A percentile compares a stretch with the other conserved stretches of the same genome.
Evolutionary conservation across 2,888 invertebrate species (phyloP).

Genomic region (Phyllotreta striolata): DNA sequence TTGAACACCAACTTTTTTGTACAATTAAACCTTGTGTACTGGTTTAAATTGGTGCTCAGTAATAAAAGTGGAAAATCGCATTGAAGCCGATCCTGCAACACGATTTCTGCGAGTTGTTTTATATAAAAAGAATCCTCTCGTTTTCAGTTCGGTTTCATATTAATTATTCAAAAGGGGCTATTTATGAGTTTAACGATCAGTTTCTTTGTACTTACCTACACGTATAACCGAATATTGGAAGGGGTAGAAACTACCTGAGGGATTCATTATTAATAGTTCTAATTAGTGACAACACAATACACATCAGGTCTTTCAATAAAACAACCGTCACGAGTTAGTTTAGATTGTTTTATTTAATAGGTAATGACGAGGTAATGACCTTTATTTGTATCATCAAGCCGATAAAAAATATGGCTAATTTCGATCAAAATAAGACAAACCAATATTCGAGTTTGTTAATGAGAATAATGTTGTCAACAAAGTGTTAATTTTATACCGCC

Average conservation of each 20-base stretch:
- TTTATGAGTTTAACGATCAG: constrained; percentile 38
- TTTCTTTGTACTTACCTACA: constrained; percentile 31
- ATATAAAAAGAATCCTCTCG: constrained; percentile 35
- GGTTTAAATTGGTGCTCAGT: no score
- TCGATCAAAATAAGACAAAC: no score
- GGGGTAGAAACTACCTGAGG: constrained; percentile 15
- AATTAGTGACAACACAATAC: constrained; percentile 7
- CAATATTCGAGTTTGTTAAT: constrained; percentile 1
- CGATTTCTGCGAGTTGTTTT: constrained; percentile 36
- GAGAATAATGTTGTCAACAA: constrained; percentile 24
- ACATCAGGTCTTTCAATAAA: no score
- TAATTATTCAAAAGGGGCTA: constrained; percentile 40
- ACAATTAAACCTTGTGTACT: not conserved
- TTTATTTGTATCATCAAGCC: no score
- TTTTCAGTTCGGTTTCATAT: constrained; percentile 40
- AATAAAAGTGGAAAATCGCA: not conserved
- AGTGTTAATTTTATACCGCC: constrained; percentile 25
- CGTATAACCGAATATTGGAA: constrained; percentile 27
- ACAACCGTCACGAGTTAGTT: no score
- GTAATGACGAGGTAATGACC: no score
- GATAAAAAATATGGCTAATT: no score
- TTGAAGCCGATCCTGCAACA: constrained; percentile 18
- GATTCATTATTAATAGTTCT: not conserved
- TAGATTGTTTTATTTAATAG: no score
- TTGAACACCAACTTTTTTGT: not conserved